Conservation (phyloP, 2,797 vertebrate species). For the Moxostoma hubbsi region DNA sequence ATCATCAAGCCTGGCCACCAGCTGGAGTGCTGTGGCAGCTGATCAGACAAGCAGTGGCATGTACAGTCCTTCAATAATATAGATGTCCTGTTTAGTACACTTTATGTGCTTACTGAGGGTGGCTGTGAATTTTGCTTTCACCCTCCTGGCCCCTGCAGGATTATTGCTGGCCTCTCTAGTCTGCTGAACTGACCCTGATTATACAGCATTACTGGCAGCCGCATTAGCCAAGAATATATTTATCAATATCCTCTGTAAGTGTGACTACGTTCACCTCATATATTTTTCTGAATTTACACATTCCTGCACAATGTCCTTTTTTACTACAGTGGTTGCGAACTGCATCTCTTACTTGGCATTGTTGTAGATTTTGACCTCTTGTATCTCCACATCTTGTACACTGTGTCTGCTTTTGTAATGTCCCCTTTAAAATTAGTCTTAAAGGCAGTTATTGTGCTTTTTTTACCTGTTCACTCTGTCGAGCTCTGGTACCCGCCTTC, state of each 20-base stretch:
- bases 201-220: slow-evolving; percentile 19
- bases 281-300: slow-evolving; percentile 13
- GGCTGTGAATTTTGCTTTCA: slow-evolving; percentile 32
- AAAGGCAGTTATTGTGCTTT: slow-evolving; percentile 24
- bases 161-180: neutral
- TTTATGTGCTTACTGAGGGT: slow-evolving; percentile 16
- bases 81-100: slow-evolving; percentile 16
- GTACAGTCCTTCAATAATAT: slow-evolving; percentile 14
- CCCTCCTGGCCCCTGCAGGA: slow-evolving; percentile 10
- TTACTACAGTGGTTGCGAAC: slow-evolving; percentile 18
- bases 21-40: neutral
- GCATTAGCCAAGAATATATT: slow-evolving; percentile 11
- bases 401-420: neutral
- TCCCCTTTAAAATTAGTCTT: slow-evolving; percentile 10
- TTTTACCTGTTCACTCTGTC: neutral
- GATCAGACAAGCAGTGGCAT: neutral
- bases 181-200: slow-evolving; percentile 1
- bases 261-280: no score
- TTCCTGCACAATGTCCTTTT: slow-evolving; percentile 16
- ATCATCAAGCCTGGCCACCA: slow-evolving; percentile 20
- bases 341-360: slow-evolving; percentile 29
- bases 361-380: neutral
- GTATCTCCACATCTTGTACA: slow-evolving; percentile 1
- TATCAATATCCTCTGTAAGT: neutral
- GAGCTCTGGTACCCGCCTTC: no score